Base-by-base conservation (phyloP, 2,113 vertebrate genomes). In the Orycteropus afer region DNA sequence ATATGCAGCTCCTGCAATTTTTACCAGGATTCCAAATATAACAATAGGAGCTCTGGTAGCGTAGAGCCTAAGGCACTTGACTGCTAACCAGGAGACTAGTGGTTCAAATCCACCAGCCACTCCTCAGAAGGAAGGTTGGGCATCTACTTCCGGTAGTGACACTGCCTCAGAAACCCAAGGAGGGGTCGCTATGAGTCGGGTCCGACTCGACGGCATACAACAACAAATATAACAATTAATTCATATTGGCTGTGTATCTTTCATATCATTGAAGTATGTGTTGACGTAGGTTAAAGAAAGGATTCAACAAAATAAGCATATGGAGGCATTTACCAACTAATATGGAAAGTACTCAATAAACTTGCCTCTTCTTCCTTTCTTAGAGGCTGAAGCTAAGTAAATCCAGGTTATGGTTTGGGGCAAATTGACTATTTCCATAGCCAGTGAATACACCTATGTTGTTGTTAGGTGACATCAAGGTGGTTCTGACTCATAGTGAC, bases 181-280 rank as follows among this genome's bases (percentile, higher is more conserved):
- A n/a, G n/a, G n/a, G n/a, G n/a, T n/a, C n/a, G n/a, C n/a, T n/a
- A n/a, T n/a, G n/a, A n/a, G n/a, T n/a, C n/a, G n/a, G n/a, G n/a
- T n/a, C n/a, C n/a, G n/a, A n/a, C n/a, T n/a, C n/a, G n/a, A n/a
- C n/a, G n/a, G n/a, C n/a, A n/a, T n/a, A n/a, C n/a, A n/a, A n/a
- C n/a, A n/a, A n/a, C n/a, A 53, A 71, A 71, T 0, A 5, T 0
- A 53, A 47, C 10, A 69, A 0, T 53, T 53, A 42, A 32, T 42
- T 80, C 29, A 27, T 1, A 13, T 29, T 17, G 18, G 79, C 59
- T 4, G 1, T 20, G 9, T 27, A 47, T 15, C 63, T 82, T 61
- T 9, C 74, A 40, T 32, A 17, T 40, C 34, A 29, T 27, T 69
- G 20, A 37, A 55, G 32, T 1, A 49, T 15, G 83, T 47, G 22